phyloP scores from a whole-genome alignment of 2,113 vertebrate genomes.

The Mionectes macconnelli region DNA sequence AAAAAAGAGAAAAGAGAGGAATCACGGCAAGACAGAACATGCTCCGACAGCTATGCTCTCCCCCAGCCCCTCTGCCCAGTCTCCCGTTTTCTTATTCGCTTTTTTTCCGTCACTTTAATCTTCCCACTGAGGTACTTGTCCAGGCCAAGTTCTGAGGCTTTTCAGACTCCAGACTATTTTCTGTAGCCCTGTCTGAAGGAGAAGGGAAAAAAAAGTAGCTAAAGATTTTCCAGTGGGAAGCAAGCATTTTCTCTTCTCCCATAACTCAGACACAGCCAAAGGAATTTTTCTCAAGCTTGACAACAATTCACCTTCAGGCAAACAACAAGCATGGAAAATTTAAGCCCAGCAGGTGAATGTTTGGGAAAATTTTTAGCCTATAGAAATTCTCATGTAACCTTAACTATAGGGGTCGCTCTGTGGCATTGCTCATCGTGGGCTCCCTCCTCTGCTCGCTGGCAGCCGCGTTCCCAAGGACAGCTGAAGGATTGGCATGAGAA shows the following conservation, averaged over 20 bases:
- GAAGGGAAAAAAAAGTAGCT: not conserved
- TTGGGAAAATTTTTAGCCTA: slow-evolving; percentile 55
- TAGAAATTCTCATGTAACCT: slow-evolving; percentile 48
- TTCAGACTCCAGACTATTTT: slow-evolving; percentile 53
- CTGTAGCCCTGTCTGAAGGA: slow-evolving; percentile 33
- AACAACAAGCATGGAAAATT: slow-evolving; percentile 66
- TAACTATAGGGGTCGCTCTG: slow-evolving; percentile 53
- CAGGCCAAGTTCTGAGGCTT: slow-evolving; percentile 46
- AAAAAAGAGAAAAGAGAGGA: not conserved
- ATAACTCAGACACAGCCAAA: slow-evolving; percentile 36
- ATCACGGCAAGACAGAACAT: not conserved
- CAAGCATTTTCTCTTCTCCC: slow-evolving; percentile 61
- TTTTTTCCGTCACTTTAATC: slow-evolving; percentile 16
- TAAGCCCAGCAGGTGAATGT: slow-evolving; percentile 68
- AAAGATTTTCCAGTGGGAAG: slow-evolving; percentile 68
- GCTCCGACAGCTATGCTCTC: not conserved
- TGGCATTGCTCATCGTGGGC: not conserved
- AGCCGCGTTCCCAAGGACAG: not conserved
- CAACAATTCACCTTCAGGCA: slow-evolving; percentile 68
- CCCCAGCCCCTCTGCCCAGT: not conserved
- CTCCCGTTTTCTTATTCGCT: not conserved
- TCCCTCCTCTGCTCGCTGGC: not conserved
- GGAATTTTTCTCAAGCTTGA: slow-evolving; percentile 69
- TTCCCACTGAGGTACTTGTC: slow-evolving; percentile 24
- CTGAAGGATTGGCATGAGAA: slow-evolving; percentile 19